Base-by-base conservation (phyloP, 2,888 invertebrate genomes). In the Oeneis ivallda region DNA sequence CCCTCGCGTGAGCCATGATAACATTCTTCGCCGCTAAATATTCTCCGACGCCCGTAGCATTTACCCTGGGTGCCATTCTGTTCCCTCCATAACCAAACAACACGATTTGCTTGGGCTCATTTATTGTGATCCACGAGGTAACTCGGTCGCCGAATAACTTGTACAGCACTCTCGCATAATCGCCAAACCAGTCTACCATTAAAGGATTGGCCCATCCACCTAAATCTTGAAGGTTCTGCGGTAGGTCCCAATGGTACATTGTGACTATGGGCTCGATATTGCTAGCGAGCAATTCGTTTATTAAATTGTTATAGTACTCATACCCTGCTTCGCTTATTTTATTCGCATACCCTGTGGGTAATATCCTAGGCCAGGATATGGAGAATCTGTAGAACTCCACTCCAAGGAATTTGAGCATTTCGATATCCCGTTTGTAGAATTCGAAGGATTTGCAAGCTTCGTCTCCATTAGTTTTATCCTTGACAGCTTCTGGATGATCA, bases 311-410 rank as follows among this genome's bases (percentile, higher is more conserved):
- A 79, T 96, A 96, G 79, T 95, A 95, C 37, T 89, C 79, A 13
- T 94, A 83, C 2, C 95, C 96, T 1, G 86, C 87, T 71, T 91
- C 76, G 76, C 94, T 96, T 19, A 94, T 80, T 53, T 82, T 80
- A 58, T 93, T 86, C 0, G 87, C 69, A 57, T 89, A 90, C 3
- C 94, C 95, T 49, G 83, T 91, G 0, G 95, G 94, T 50, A 95
- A 80, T 11, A 95, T 82, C 64, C 95, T 85, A 0, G 94, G 79
- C 95, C 95, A 95, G 0, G 94, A 92, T 66, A 94, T 87, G 3
- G 94, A 94, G 74, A 94, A 93, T 53, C 94, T 83, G 75, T 93
- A 93, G 71, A 90, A 92, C 56, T 93, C 80, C 0, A 92, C 91
- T 0, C 89, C 89, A 1, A 93, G 70, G 59, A 84, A 83, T 50